Evolutionary conservation across 2,113 vertebrate genomes (phyloP), one percentile per base, ranked within the genome.

Genomic region (Alligator mississippiensis): DNA sequence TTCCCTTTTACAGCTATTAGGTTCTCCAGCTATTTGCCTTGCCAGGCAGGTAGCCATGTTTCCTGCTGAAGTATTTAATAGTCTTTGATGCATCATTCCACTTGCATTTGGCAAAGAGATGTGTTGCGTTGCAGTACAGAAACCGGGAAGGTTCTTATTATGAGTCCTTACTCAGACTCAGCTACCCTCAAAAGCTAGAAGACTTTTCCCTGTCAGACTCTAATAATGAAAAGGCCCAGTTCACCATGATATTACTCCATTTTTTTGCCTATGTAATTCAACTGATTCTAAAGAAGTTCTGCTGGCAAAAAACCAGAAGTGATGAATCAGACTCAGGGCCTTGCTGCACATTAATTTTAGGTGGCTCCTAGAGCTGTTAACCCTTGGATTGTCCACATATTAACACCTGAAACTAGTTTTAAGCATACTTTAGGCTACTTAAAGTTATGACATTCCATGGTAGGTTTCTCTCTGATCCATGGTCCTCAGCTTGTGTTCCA

Each of bases 1-100:
- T 85, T 95, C 93, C 94, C 72, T 47, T 93, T 97, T 95, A 97
- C 95, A 98, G 94, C 90, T 90, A 90, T 93, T 87, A 68, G 66
- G 91, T 88, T 93, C 94, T 95, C 86, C 87, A 89, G 74, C 93
- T 94, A 87, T 72, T 90, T 74, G 17, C 2, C 19, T 7, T 80
- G 74, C 30, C 66, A 84, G 55, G 28, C 82, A 80, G 54, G 24
- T 64, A 60, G 60, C 63, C 58, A 34, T 57, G 58, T 76, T 64
- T 64, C 55, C 14, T 38, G n/a, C 28, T 55, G 60, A 34, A 76
- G 15, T 47, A 66, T 76, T 82, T 90, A 68, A 87, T 0, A 80
- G 80, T 22, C 75, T 34, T 15, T 82, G 34, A 76, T 58, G 74
- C 11, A n/a, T 62, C 84, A 87, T 75, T 80, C 61, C 55, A 0